phyloP scores from a whole-genome alignment of 2,888 invertebrate genomes.

The Parnassius smintheus region DNA sequence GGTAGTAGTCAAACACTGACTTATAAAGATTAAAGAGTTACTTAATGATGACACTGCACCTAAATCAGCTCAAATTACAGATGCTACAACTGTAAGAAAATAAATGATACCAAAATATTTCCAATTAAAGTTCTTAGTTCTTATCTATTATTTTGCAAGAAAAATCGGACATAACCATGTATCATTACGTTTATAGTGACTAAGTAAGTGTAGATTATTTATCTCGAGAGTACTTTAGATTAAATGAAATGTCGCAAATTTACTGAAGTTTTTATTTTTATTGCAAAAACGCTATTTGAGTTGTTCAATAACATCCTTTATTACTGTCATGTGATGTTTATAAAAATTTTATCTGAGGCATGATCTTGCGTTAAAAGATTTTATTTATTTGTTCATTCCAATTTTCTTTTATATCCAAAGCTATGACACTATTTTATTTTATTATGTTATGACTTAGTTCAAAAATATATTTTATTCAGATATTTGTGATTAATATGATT shows the following conservation, averaged over 20 bases:
- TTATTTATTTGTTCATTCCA: slow-evolving; percentile 3
- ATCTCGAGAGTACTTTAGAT: slow-evolving; percentile 20
- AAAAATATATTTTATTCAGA: too few species aligned
- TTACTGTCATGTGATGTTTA: slow-evolving; percentile 20
- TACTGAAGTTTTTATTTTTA: slow-evolving; percentile 19
- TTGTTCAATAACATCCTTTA: slow-evolving; percentile 25
- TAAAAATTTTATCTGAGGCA: slow-evolving; percentile 15
- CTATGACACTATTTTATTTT: not conserved
- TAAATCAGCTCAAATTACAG: too few species aligned
- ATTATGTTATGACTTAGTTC: not conserved
- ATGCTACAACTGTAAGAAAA: too few species aligned
- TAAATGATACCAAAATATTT: too few species aligned
- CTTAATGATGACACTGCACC: too few species aligned
- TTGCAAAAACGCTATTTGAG: slow-evolving; percentile 15
- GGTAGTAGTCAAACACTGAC: too few species aligned
- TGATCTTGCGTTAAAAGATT: slow-evolving; percentile 19
- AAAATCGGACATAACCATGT: slow-evolving; percentile 8
- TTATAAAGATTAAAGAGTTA: too few species aligned
- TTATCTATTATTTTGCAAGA: not conserved
- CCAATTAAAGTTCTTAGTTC: not conserved
- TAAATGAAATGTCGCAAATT: slow-evolving; percentile 22
- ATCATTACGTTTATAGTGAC: slow-evolving; percentile 21
- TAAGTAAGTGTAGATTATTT: slow-evolving; percentile 24
- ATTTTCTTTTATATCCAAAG: not conserved
- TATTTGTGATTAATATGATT: too few species aligned